Base-by-base conservation (phyloP, 2,113 vertebrate genomes). In the Rhinolophus sinicus region DNA sequence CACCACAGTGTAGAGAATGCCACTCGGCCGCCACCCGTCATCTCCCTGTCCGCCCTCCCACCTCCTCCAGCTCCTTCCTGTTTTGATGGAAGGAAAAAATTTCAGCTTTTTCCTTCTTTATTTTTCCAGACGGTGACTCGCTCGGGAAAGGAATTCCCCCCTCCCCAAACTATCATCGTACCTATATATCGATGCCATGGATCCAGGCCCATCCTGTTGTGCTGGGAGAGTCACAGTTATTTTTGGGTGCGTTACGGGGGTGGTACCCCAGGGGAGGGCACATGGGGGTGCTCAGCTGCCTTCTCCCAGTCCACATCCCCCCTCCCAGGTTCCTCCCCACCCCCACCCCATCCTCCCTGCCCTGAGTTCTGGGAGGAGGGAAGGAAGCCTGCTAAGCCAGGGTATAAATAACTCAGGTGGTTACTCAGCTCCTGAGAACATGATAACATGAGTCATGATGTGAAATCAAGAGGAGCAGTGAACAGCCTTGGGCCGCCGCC, bases 61-160 rank as follows among this genome's bases (percentile, higher is more conserved):
- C 88, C 93, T 62, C 86, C 83, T 96, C 90, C 52, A 87, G 91
- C 97, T 98, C 96, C 98, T 98, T 99, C 98, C 98, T 99, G 98
- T 99, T 99, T 99, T 99, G 98, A 98, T 98, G 98, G 98, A 98
- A 98, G 98, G 98, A 98, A 98, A 98, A 97, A 97, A 98, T 98
- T 98, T 98, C 98, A 98, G 98, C 97, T 98, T 98, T 99, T 99
- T 98, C 98, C 98, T 98, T 98, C 98, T 98, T 98, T 99, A 98
- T 99, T 99, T 99, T 99, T 99, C 98, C 98, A 98, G 98, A 98
- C 98, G 97, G 97, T 98, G 98, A 98, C 98, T 98, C 97, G 98
- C 97, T 98, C 70, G 97, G 98, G 19, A 98, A 98, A 98, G 98
- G 98, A 98, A 98, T 98, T 98, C 98, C 97, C 95, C 97, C 98